These are phyloP conservation scores for Calliphora vicina DNA, from an alignment of 1,140 invertebrate species.

Conservation along the genomic window DNA sequence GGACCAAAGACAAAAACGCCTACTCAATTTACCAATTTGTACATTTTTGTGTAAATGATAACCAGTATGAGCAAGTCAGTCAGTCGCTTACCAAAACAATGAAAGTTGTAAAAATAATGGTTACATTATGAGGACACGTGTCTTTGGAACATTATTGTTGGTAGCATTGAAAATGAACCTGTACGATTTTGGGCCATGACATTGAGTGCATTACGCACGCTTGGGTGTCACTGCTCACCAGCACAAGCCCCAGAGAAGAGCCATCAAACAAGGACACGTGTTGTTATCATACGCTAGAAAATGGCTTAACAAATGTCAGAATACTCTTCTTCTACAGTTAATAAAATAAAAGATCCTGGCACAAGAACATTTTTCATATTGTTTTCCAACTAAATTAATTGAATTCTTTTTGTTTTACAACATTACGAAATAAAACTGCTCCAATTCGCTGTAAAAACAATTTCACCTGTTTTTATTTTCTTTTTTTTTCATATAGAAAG, in stretches of 20 bases:
- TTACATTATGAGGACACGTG: constrained; percentile 20
- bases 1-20: not conserved
- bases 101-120: constrained; percentile 19
- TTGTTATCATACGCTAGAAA: constrained; percentile 11
- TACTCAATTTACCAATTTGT: constrained; percentile 16
- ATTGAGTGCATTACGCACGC: not conserved
- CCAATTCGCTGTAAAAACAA: not conserved
- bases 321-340: not conserved
- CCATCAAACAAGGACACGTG: constrained; percentile 1
- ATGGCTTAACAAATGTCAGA: constrained; percentile 9
- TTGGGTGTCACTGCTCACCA: not conserved
- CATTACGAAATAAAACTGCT: not conserved
- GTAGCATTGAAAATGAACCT: not conserved
- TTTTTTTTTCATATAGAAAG: not conserved
- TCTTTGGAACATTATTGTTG: constrained; percentile 5
- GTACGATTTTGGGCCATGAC: not conserved
- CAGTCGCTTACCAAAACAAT: not conserved
- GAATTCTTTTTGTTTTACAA: not conserved
- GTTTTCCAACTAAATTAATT: not conserved
- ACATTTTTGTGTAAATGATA: not conserved
- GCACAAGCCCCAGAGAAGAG: not conserved
- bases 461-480: constrained; percentile 23
- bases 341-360: not conserved
- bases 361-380: not conserved
- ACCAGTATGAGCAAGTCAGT: not conserved